Base-by-base conservation (phyloP, 2,888 invertebrate species). In the Meganola albula region DNA sequence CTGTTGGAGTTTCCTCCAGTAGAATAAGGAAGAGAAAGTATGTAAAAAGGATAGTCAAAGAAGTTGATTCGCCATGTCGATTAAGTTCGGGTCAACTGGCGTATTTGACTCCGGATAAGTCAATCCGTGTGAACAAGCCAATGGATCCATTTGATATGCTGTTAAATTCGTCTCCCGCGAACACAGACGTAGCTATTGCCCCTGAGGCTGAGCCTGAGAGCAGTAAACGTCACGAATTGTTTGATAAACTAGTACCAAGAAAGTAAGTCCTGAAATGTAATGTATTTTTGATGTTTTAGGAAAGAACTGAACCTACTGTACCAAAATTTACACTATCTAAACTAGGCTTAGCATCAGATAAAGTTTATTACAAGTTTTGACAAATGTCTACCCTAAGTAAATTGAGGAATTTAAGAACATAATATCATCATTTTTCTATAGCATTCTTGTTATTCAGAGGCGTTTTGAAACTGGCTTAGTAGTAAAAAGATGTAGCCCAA, bases 81-180 rank as follows among this genome's bases (percentile, higher is more conserved):
- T 63, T 70, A 23, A 64, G 67, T 3, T 25, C 48, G 12, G 58
- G 67, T 1, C 48, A 44, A 1, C 70, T 72, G 1, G 64, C 63
- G 0, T 79, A 65, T 51, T 47, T 85, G 27, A 85, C 85, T 10
- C 85, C 85, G 5, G 74, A 85, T 43, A 83, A 79, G 50, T 85
- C 85, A 20, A 59, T 85, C 30, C 66, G 66, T 20, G 82, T 85
- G 0, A 85, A 83, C 39, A 83, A 70, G 47, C 64, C 60, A 2
- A 47, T 63, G 10, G 85, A 85, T 58, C 63, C 73, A 0, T 85
- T 85, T 35, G 85, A 85, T 48, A 66, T 74, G 44, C 61, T 85
- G 10, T 46, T 83, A 1, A 74, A 73, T 32, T 72, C 76, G 1
- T 62, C 76, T 4, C 55, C 65, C 10, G 48, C 44, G 3, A 33